Evolutionary conservation across 2,888 invertebrate species (phyloP).

Genomic region (Tanytarsus gracilentus): DNA sequence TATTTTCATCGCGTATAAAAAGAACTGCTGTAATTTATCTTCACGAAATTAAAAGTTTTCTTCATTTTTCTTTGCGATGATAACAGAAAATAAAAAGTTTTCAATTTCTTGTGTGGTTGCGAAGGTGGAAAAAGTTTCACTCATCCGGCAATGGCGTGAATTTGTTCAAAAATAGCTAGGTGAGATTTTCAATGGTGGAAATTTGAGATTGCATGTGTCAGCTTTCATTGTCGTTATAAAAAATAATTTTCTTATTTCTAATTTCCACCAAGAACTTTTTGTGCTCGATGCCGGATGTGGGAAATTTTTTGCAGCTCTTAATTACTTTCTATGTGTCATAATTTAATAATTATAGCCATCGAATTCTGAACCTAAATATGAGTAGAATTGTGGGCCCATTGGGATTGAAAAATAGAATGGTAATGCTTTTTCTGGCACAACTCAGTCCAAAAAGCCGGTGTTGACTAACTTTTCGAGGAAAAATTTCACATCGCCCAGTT

Average conservation of each 20-base stretch:
- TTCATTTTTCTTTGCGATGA: too few species aligned
- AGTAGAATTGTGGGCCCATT: constrained; percentile 64
- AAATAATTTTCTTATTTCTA: constrained; percentile 15
- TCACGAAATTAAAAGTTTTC: too few species aligned
- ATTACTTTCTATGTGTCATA: too few species aligned
- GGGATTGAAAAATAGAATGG: constrained; percentile 62
- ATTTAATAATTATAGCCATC: constrained; percentile 46
- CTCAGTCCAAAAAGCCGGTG: constrained; percentile 91
- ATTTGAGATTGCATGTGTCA: constrained; percentile 14
- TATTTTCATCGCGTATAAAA: too few species aligned
- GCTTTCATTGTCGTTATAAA: too few species aligned
- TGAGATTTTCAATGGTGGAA: constrained; percentile 4
- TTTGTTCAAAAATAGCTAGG: background rate
- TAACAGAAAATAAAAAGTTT: too few species aligned
- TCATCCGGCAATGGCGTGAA: too few species aligned
- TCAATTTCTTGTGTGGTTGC: too few species aligned
- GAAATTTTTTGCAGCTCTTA: background rate
- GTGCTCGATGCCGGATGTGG: too few species aligned
- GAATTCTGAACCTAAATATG: constrained; percentile 51
- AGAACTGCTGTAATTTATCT: too few species aligned
- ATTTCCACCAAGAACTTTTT: constrained; percentile 19
- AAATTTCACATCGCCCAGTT: constrained; percentile 89
- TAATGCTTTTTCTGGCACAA: constrained; percentile 63
- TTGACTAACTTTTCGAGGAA: constrained; percentile 92
- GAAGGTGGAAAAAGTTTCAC: too few species aligned